These are phyloP conservation scores for Manis pentadactyla DNA, from an alignment of 2,797 vertebrate species.

Conservation along the genomic window DNA sequence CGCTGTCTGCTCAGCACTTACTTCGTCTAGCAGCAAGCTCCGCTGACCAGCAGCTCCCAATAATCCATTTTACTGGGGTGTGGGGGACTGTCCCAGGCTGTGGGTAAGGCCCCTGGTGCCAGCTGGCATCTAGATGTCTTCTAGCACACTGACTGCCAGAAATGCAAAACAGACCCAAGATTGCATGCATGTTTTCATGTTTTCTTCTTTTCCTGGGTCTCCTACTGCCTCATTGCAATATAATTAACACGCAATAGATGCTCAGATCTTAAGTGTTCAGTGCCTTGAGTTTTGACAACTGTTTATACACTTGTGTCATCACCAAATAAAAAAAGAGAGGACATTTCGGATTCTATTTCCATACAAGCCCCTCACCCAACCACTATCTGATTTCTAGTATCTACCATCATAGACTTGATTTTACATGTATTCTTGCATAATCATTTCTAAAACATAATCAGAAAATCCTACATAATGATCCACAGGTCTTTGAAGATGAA, in stretches of 20 bases:
- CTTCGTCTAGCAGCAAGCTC: not conserved
- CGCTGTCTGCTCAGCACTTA: not conserved
- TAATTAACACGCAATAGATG: not conserved
- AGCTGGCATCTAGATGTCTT: constrained; percentile 64
- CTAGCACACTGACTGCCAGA: not conserved
- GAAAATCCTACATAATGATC: constrained; percentile 44
- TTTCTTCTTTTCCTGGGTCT: constrained; percentile 5
- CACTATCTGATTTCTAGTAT: not conserved
- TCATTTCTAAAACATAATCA: constrained; percentile 58
- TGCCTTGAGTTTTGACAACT: not conserved
- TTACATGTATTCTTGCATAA: not conserved
- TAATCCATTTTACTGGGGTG: not conserved
- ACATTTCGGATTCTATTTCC: not conserved
- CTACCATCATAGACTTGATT: not conserved
- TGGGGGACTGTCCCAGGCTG: not conserved
- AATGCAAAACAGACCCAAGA: constrained; percentile 3
- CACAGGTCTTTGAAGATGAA: constrained; percentile 12
- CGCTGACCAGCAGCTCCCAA: not conserved
- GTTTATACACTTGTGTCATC: not conserved
- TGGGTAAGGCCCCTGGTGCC: not conserved
- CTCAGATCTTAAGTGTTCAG: not conserved
- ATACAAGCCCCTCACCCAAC: not conserved
- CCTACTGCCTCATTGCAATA: not conserved
- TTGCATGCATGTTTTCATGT: not conserved
- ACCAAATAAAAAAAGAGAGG: not conserved